These are phyloP conservation scores for Spheniscus humboldti DNA, from an alignment of 2,797 vertebrate genomes.

Conservation along the genomic window DNA sequence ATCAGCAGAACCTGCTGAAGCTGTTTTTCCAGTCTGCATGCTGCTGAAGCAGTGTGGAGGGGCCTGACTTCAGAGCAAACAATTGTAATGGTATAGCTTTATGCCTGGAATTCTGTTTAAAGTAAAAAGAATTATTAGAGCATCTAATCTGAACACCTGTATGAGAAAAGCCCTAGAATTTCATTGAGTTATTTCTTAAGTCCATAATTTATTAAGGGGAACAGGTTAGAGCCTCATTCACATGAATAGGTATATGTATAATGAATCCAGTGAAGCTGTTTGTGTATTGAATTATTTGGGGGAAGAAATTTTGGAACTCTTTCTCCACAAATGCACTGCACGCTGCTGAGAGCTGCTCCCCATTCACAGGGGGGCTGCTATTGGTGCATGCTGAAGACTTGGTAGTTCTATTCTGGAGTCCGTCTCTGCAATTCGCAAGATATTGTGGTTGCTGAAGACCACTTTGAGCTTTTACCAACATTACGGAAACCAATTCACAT, in stretches of 20 bases:
- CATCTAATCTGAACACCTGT: not conserved
- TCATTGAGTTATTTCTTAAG: not conserved
- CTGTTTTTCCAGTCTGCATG: not conserved
- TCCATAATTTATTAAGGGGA: not conserved
- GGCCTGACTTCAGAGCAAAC: not conserved
- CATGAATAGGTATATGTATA: not conserved
- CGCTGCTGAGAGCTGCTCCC: accelerated
- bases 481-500: not conserved
- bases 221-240: not conserved
- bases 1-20: not conserved
- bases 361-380: not conserved
- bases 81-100: not conserved
- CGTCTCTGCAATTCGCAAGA: not conserved
- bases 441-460: not conserved
- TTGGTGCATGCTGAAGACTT: not conserved
- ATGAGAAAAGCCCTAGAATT: not conserved
- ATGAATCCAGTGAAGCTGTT: not conserved
- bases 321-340: not conserved
- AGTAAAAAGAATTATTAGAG: not conserved
- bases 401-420: not conserved
- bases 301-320: not conserved
- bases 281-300: not conserved
- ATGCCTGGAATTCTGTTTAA: not conserved
- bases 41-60: not conserved
- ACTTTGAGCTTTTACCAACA: not conserved